phyloP scores from a whole-genome alignment of 2,888 invertebrate species.

The Oxycera nigricornis region DNA sequence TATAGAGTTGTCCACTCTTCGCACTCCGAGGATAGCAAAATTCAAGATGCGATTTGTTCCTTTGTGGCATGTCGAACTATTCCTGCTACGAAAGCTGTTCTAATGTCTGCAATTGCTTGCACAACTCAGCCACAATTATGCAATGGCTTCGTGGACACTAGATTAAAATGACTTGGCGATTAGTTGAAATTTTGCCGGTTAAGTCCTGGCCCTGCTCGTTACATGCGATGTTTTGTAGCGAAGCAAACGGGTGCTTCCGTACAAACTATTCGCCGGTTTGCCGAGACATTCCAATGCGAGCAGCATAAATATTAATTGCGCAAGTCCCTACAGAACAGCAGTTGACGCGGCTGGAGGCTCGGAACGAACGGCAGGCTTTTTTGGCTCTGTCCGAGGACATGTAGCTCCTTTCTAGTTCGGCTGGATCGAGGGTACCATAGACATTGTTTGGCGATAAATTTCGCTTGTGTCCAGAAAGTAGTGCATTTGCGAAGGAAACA shows the following conservation, averaged over 20 bases:
- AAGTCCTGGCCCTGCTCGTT: conserved; percentile 8
- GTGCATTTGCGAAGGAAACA: neutral
- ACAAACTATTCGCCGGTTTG: neutral
- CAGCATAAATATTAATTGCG: neutral
- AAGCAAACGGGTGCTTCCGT: neutral
- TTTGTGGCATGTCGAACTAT: too few species aligned
- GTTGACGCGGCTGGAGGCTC: neutral
- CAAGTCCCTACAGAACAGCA: neutral
- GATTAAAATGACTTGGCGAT: conserved; percentile 21
- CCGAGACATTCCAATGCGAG: neutral
- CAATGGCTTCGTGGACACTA: neutral
- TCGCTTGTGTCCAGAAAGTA: neutral
- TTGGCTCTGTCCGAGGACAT: neutral
- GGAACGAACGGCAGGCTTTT: neutral
- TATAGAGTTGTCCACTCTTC: neutral
- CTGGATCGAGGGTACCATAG: too few species aligned
- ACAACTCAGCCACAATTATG: neutral
- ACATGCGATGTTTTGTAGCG: neutral
- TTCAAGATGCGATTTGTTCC: too few species aligned
- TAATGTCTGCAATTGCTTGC: too few species aligned
- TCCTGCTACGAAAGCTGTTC: too few species aligned
- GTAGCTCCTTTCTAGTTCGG: too few species aligned
- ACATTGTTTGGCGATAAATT: conserved; percentile 25
- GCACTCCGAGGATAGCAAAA: neutral
- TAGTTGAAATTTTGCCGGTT: conserved; percentile 9